Conservation (phyloP, 2,888 invertebrate genomes). For the Pseudococcus viburni region DNA sequence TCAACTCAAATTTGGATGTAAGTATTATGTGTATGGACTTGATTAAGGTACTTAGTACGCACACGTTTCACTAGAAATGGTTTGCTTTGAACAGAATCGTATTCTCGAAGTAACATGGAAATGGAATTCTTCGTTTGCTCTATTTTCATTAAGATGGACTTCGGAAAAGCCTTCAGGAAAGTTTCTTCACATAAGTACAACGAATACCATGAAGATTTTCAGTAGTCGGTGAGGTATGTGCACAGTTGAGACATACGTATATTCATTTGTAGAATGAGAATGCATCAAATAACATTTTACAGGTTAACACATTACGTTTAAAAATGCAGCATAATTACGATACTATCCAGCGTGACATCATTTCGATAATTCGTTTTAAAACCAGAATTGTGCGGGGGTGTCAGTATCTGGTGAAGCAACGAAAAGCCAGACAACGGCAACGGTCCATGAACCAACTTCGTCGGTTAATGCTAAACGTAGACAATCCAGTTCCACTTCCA, state of each 20-base stretch:
- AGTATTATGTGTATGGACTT: no score
- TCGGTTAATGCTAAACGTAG: conserved; percentile 43
- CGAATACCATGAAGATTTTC: no score
- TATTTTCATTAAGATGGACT: no score
- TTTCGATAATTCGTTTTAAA: conserved; percentile 37
- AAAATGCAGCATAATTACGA: conserved; percentile 20
- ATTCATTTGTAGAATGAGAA: background rate
- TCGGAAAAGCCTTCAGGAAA: no score
- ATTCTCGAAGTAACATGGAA: no score
- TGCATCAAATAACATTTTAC: background rate
- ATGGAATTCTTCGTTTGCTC: no score
- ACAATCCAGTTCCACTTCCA: conserved; percentile 44
- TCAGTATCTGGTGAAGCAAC: background rate
- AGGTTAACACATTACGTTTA: background rate
- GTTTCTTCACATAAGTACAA: no score
- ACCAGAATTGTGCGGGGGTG: conserved; percentile 19
- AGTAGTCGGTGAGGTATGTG: no score
- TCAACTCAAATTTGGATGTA: no score
- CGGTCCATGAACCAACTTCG: conserved; percentile 49
- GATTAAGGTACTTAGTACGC: no score
- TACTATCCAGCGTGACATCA: conserved; percentile 23
- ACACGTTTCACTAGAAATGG: no score
- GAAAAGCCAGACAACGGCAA: conserved; percentile 29
- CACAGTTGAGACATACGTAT: background rate
- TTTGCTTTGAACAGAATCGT: no score